Base-by-base conservation (phyloP, 2,797 vertebrate species). In the Thalassophryne amazonica region DNA sequence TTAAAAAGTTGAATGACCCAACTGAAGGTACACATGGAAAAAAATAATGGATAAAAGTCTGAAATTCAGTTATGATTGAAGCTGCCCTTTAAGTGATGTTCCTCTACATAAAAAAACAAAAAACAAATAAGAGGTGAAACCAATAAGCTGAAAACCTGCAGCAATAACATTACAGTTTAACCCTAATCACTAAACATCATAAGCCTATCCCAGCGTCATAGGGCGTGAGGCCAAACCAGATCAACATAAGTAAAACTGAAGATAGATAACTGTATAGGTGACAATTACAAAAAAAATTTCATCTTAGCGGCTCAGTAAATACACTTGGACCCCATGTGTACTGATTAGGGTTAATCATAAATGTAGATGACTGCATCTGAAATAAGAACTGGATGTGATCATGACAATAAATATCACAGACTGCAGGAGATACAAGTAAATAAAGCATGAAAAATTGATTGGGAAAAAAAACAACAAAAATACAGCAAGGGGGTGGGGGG, bases 11-110 rank as follows among this genome's bases (percentile, higher is more conserved):
- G n/a, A 29, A 31, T 32, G 31, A 36, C 35, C 13, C 20, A 18
- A 34, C 3, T 46, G 4, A 49, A 48, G 5, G 21, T 24, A 8
- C 3, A 22, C 1, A 18, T 21, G 12, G 3, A 14, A 8, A 29
- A 27, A 14, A 12, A 23, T 32, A 8, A 5, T 34, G 28, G 12
- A 2, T 9, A 54, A 5, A 5, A 47, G 25, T 16, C 30, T 7
- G 21, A 37, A 20, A 27, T 42, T 14, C 60, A 17, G 18, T 33
- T 61, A 14, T 58, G 4, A 64, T 14, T 58, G 4, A 64, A 76
- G 78, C 75, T 71, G 69, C 73, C 54, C 32, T 48, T 19, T 21
- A 17, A 13, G 24, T 49, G 16, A 32, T 48, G 25, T 24, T 38
- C 23, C n/a, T 35, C 16, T 46, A 22, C 6, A 10, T 45, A 39